Percentiles rank a stretch among this genome's conserved stretches.
These are phyloP conservation scores for Corythoichthys haematopterus DNA, from an alignment of 2,113 vertebrate genomes.

Conservation along the genomic window DNA sequence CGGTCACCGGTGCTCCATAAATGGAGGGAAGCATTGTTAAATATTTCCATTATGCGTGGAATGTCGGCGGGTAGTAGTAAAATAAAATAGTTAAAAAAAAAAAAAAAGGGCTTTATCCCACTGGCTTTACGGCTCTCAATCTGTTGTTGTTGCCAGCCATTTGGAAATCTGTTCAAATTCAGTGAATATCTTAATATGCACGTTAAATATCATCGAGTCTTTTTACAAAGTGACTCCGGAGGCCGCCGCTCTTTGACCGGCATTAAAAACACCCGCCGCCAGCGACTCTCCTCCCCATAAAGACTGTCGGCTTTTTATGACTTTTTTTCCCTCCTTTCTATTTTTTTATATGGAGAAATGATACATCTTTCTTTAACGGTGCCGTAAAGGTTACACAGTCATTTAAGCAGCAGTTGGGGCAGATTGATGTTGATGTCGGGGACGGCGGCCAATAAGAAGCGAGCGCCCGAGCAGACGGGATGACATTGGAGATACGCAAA, in stretches of 20 bases:
- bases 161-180: slow-evolving; percentile 62
- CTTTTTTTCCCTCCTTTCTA: slow-evolving; percentile 7
- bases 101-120: slow-evolving; percentile 67
- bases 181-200: slow-evolving; percentile 40
- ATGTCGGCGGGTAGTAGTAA: slow-evolving; percentile 71
- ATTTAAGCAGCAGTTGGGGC: slow-evolving; percentile 74
- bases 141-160: slow-evolving; percentile 73
- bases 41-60: slow-evolving; percentile 79
- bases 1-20: slow-evolving; percentile 73
- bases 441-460: slow-evolving; percentile 56
- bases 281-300: slow-evolving; percentile 38
- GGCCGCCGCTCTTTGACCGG: slow-evolving; percentile 48
- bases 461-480: slow-evolving; percentile 19
- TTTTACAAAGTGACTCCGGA: slow-evolving; percentile 46
- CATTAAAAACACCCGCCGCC: slow-evolving; percentile 41
- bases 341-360: slow-evolving; percentile 55
- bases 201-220: slow-evolving; percentile 38
- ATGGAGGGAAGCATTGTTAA: slow-evolving; percentile 76
- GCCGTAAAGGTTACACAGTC: slow-evolving; percentile 77
- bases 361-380: slow-evolving; percentile 71
- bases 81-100: not conserved
- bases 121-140: slow-evolving; percentile 72
- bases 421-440: slow-evolving; percentile 76
- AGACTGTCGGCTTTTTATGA: slow-evolving; percentile 49
- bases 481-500: slow-evolving; percentile 55